phyloP scores from a whole-genome alignment of 1,140 invertebrate species.

The Cotesia chilonis region DNA sequence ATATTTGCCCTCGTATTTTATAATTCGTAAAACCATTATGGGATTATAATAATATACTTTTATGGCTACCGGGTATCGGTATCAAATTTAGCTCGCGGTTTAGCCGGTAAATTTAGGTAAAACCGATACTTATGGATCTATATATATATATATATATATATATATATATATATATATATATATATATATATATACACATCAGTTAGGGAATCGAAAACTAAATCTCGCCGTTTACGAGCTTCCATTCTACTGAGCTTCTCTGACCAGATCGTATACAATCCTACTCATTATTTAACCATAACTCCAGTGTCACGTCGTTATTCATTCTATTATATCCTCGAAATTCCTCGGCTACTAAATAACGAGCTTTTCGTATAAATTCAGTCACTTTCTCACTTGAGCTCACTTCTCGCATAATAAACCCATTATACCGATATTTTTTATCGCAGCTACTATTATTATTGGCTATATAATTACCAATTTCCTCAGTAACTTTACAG shows the following conservation, averaged over 20 bases:
- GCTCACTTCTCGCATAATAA: not conserved
- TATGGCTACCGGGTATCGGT: too few relatives aligned
- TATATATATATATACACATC: too few relatives aligned
- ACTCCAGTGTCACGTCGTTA: constrained; percentile 8
- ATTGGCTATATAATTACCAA: too few relatives aligned
- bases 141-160: constrained; percentile 9
- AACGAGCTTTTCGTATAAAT: not conserved
- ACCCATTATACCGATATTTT: not conserved
- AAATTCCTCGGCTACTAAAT: constrained; percentile 9
- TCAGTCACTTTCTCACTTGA: not conserved
- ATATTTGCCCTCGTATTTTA: too few relatives aligned
- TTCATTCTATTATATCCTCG: constrained; percentile 27
- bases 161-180: constrained; percentile 9
- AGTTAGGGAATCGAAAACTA: not conserved
- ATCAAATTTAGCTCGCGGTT: constrained; percentile 6
- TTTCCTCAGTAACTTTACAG: not conserved
- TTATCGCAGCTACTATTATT: not conserved
- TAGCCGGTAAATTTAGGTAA: constrained; percentile 18
- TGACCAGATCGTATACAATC: not conserved
- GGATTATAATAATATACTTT: too few relatives aligned
- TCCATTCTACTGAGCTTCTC: not conserved
- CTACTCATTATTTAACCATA: constrained; percentile 30
- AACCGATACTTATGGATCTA: constrained; percentile 10
- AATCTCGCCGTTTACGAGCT: constrained; percentile 20
- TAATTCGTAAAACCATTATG: too few relatives aligned